These are phyloP conservation scores for Drosophila gaucha DNA, from an alignment of 2,888 invertebrate genomes.

Conservation along the genomic window DNA sequence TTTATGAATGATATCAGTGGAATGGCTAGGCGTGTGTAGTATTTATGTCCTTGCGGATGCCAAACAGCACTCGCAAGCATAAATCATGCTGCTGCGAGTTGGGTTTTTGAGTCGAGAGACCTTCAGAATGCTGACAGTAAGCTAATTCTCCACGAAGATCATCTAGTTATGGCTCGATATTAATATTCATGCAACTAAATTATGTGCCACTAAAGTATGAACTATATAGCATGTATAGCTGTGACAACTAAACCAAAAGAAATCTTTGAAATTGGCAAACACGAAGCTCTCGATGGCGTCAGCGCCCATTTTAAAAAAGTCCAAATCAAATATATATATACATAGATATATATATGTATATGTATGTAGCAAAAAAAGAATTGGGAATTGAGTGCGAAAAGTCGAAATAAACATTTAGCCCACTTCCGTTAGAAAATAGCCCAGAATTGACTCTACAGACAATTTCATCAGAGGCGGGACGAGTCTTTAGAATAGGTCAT, in stretches of 20 bases:
- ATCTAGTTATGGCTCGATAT: conserved; percentile 42
- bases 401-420: conserved; percentile 61
- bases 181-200: conserved; percentile 40
- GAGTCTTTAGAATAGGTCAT: conserved; percentile 74
- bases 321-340: conserved; percentile 1
- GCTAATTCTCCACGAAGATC: conserved; percentile 47
- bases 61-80: conserved; percentile 20
- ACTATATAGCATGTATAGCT: conserved; percentile 20
- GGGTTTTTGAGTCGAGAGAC: no score
- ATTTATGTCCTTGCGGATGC: conserved; percentile 43
- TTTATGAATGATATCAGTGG: conserved; percentile 59
- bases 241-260: conserved; percentile 56
- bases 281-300: conserved; percentile 67
- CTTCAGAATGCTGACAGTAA: conserved; percentile 46
- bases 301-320: conserved; percentile 71
- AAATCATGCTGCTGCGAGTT: conserved; percentile 17
- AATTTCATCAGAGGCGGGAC: conserved; percentile 35
- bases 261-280: conserved; percentile 43
- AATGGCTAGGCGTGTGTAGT: conserved; percentile 14
- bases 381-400: conserved; percentile 51
- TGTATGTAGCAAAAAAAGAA: conserved; percentile 13
- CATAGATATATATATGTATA: neutral
- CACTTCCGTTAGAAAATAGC: conserved; percentile 71
- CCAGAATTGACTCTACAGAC: conserved; percentile 26
- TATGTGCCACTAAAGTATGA: conserved; percentile 34